phyloP scores from a whole-genome alignment of 2,113 vertebrate species.

The Stegostoma tigrinum region DNA sequence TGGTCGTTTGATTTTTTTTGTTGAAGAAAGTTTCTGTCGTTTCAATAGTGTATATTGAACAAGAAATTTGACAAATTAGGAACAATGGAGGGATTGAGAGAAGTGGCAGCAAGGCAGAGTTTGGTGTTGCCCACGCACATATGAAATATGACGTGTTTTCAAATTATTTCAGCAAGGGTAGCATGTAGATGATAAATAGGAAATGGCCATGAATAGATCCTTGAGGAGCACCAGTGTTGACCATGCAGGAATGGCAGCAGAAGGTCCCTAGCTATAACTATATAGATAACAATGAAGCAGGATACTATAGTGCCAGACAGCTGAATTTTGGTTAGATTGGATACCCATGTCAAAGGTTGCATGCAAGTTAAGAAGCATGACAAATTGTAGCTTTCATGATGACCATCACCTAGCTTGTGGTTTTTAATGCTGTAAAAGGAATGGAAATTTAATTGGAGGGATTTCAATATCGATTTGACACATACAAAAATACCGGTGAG shows the following conservation, averaged over 20 bases:
- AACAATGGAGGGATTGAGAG: background rate
- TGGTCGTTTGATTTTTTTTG: background rate
- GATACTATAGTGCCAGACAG: background rate
- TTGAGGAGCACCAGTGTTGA: background rate
- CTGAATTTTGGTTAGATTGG: background rate
- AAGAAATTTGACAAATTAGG: background rate
- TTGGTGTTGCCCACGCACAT: background rate
- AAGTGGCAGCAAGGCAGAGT: background rate
- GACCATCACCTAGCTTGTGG: background rate
- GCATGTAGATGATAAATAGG: background rate
- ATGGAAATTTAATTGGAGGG: background rate
- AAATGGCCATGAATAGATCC: background rate
- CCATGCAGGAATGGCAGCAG: background rate
- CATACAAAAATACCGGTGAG: background rate
- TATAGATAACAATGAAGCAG: background rate
- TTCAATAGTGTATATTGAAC: no score
- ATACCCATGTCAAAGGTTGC: background rate
- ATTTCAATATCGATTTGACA: background rate
- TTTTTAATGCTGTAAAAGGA: background rate
- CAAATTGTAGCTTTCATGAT: background rate
- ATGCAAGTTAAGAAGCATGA: background rate
- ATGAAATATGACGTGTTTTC: background rate
- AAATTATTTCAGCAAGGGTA: background rate
- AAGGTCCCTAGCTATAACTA: background rate
- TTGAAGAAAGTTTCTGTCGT: no score